Evolutionary conservation across 2,113 vertebrate genomes (phyloP), one percentile per base, ranked within the genome.

Genomic region (Verasper variegatus): DNA sequence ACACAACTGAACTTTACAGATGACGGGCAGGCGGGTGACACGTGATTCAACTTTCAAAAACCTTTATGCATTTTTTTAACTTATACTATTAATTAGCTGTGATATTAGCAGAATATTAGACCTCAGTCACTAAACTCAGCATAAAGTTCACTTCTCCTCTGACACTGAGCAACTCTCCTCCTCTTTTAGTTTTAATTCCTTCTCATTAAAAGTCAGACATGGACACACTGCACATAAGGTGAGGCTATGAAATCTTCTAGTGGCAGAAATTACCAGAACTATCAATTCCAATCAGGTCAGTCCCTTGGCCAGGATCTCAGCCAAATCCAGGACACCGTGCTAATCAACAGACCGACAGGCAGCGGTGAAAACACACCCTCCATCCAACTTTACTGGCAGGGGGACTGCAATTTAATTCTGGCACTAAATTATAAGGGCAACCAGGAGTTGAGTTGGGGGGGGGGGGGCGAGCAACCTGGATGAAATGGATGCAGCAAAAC

Each of bases 271-370:
- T 66, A 27, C 55, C 68, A 51, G 35, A 26, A 55, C 7, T 6
- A 54, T 67, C 17, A 3, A 8, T 51, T 21, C 31, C n/a, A 62
- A 40, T 37, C 24, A 45, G 66, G 57, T 71, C 42, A 5, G 27
- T 70, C 20, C 8, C 66, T 65, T 31, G 65, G 42, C 27, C 81
- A 42, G 7, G 45, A 31, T 13, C 24, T 47, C 52, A 21, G 52
- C 65, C 56, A 58, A 76, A 60, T 68, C 15, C 7, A 55, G 31
- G 52, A 55, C 15, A 56, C 24, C 42, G 20, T 59, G 9, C 42
- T 78, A 67, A 74, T 72, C 27, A 66, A 57, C 47, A 42, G 18
- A 67, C 61, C 40, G 40, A 57, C 68, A 62, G 62, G 31, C 56
- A 21, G 49, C 0, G 4, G 11, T 35, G 20, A 45, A 77, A 83